phyloP scores from a whole-genome alignment of 2,888 invertebrate species.

The Pachymerium ferrugineum region DNA sequence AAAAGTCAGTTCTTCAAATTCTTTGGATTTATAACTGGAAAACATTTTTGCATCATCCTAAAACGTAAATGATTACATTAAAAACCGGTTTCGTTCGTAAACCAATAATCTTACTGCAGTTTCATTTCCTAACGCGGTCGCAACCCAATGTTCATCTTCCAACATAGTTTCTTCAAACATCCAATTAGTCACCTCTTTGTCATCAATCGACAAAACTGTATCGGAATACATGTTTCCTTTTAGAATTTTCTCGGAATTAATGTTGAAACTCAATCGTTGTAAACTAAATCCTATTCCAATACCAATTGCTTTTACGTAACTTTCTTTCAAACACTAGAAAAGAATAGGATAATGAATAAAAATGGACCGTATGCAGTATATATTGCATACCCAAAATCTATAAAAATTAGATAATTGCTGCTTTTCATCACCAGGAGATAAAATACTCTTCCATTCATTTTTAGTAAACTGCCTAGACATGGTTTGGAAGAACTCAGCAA shows the following conservation, averaged over 20 bases:
- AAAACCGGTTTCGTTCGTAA: too few species aligned
- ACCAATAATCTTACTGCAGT: neutral
- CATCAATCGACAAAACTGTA: conserved; percentile 62
- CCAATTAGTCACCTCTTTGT: conserved; percentile 57
- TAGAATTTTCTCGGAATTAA: conserved; percentile 53
- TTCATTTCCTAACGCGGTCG: conserved; percentile 58
- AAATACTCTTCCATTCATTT: conserved; percentile 73
- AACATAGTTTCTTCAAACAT: conserved; percentile 76
- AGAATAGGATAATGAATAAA: conserved; percentile 27
- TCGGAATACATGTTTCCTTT: conserved; percentile 49
- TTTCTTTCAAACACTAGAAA: conserved; percentile 77
- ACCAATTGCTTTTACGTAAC: conserved; percentile 87
- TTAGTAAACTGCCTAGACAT: conserved; percentile 78
- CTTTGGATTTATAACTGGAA: conserved; percentile 35
- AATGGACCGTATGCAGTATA: neutral
- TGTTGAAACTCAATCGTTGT: conserved; percentile 66
- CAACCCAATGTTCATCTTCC: conserved; percentile 68
- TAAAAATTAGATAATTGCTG: conserved; percentile 75
- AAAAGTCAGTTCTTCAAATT: conserved; percentile 57
- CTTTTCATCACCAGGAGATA: conserved; percentile 53
- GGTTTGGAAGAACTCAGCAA: conserved; percentile 77
- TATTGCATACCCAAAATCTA: conserved; percentile 61
- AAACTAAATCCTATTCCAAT: conserved; percentile 75
- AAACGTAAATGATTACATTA: neutral
- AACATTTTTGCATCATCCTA: neutral